These are phyloP conservation scores for Pemphigus obesinymphae DNA, from an alignment of 1,140 invertebrate genomes.

Conservation along the genomic window DNA sequence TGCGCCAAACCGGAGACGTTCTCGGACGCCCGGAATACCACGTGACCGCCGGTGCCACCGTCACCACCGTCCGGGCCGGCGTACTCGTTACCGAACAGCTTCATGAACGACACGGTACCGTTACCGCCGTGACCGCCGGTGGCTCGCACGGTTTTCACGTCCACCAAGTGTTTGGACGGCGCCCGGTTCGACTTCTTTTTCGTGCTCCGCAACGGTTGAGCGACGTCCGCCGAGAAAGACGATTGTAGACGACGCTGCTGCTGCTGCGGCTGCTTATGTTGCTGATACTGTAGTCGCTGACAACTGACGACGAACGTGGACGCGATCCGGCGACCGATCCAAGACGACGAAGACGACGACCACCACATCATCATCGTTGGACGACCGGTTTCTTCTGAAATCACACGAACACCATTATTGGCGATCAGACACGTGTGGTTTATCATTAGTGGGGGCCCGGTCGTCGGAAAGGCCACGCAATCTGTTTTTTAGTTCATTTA, in stretches of 20 bases:
- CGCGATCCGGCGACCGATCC: background rate
- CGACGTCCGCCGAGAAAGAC: background rate
- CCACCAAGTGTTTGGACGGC: constrained; percentile 25
- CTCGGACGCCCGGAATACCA: constrained; percentile 64
- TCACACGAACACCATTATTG: constrained; percentile 32
- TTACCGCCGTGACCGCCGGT: constrained; percentile 86
- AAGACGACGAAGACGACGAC: background rate
- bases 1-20: constrained; percentile 68
- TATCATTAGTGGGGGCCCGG: background rate
- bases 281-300: background rate
- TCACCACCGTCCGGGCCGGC: constrained; percentile 95
- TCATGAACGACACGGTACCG: constrained; percentile 82
- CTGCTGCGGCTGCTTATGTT: background rate
- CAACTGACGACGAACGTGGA: background rate
- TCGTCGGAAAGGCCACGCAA: background rate
- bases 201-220: background rate
- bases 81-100: constrained; percentile 70
- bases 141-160: constrained; percentile 45
- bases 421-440: constrained; percentile 14
- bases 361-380: background rate
- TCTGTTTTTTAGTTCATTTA: too few relatives aligned
- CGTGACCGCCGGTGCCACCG: constrained; percentile 95
- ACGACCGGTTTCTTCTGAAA: constrained; percentile 36
- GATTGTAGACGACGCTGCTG: background rate
- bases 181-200: background rate